Conservation (phyloP, 2,888 invertebrate species). For the Harpalus rufipes region DNA sequence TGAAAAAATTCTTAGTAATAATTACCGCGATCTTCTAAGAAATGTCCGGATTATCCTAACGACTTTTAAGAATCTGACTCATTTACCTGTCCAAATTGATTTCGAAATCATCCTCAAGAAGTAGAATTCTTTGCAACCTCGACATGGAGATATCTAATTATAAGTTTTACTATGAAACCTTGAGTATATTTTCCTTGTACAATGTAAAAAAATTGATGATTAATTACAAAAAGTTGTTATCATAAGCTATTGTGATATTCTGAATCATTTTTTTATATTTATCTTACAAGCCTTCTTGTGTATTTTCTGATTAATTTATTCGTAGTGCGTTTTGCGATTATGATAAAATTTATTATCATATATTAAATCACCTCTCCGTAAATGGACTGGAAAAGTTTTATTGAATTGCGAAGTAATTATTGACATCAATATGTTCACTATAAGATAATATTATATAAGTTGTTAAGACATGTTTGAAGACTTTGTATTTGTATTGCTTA, state of each 20-base stretch:
- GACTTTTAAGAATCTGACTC: slow-evolving; percentile 2
- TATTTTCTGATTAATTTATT: neutral
- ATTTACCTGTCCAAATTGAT: slow-evolving; percentile 30
- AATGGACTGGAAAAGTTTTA: neutral
- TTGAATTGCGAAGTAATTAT: slow-evolving; percentile 17
- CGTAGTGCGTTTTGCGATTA: neutral
- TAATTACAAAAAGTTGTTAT: slow-evolving; percentile 19
- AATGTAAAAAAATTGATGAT: slow-evolving; percentile 25
- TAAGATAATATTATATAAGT: neutral
- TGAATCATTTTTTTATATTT: neutral
- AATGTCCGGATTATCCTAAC: neutral
- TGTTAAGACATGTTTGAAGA: neutral
- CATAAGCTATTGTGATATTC: slow-evolving; percentile 3
- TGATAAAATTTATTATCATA: slow-evolving; percentile 4
- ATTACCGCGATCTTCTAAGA: neutral
- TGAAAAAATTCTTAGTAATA: neutral
- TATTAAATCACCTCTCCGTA: slow-evolving; percentile 19
- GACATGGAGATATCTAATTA: slow-evolving; percentile 38
- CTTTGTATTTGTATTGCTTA: neutral
- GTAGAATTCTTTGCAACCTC: neutral
- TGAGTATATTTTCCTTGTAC: slow-evolving; percentile 39
- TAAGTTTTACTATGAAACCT: slow-evolving; percentile 19
- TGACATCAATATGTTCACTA: slow-evolving; percentile 17
- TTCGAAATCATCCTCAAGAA: slow-evolving; percentile 22
- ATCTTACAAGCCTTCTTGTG: too few relatives aligned